These are phyloP conservation scores for Axea sp. DNA, from an alignment of 2,888 invertebrate genomes.

Conservation along the genomic window DNA sequence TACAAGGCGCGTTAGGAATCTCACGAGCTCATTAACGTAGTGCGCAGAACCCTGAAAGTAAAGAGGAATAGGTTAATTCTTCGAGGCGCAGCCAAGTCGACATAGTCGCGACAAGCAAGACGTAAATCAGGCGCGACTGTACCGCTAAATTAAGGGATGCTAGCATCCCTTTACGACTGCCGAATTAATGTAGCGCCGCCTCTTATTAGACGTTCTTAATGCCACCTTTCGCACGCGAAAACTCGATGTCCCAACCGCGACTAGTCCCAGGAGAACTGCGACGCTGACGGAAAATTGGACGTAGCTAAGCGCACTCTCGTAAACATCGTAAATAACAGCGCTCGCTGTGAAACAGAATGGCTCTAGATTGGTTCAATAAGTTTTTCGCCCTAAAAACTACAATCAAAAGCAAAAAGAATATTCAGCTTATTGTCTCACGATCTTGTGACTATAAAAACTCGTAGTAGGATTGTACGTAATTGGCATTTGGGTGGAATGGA, in stretches of 20 bases:
- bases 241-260: slow-evolving; percentile 60
- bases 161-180: slow-evolving; percentile 66
- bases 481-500: too few relatives aligned
- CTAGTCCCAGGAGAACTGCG: slow-evolving; percentile 47
- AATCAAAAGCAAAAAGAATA: slow-evolving; percentile 36
- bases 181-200: slow-evolving; percentile 74
- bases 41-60: slow-evolving; percentile 60
- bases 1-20: slow-evolving; percentile 65
- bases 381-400: slow-evolving; percentile 37
- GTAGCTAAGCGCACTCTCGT: slow-evolving; percentile 54
- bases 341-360: slow-evolving; percentile 43
- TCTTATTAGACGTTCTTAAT: slow-evolving; percentile 74
- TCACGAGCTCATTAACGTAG: slow-evolving; percentile 65
- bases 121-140: slow-evolving; percentile 74
- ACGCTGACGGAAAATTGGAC: slow-evolving; percentile 53
- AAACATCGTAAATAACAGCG: slow-evolving; percentile 59
- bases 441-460: slow-evolving; percentile 13
- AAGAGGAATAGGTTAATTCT: slow-evolving; percentile 64
- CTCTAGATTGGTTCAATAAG: slow-evolving; percentile 52
- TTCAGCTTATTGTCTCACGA: slow-evolving; percentile 24
- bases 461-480: slow-evolving; percentile 1
- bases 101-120: slow-evolving; percentile 66
- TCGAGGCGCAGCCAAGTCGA: slow-evolving; percentile 62
- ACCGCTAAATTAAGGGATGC: slow-evolving; percentile 73
- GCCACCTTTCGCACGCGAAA: slow-evolving; percentile 53